Conservation (phyloP, 2,888 invertebrate species). For the Lymantria monacha region DNA sequence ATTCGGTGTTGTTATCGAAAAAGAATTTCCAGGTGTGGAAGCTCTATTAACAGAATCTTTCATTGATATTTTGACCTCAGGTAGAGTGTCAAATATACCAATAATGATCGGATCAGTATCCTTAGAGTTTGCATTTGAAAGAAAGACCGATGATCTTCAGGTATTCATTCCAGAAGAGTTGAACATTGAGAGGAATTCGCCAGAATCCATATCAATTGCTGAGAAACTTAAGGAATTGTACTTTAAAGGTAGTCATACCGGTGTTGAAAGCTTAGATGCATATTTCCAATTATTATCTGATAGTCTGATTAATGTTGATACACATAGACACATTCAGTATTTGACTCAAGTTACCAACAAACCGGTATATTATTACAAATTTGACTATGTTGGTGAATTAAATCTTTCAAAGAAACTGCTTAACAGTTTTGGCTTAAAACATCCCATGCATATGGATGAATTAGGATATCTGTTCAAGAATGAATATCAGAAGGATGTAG, state of each 20-base stretch:
- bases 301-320: constrained; percentile 49
- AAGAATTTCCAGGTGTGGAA: constrained; percentile 65
- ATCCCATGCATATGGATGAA: constrained; percentile 64
- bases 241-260: constrained; percentile 50
- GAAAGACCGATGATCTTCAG: constrained; percentile 54
- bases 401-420: constrained; percentile 48
- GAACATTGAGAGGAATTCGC: constrained; percentile 53
- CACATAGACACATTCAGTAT: constrained; percentile 62
- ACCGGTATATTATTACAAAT: constrained; percentile 67
- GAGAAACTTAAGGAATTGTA: constrained; percentile 57
- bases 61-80: constrained; percentile 59
- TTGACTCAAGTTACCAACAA: constrained; percentile 57
- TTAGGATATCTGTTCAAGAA: constrained; percentile 67
- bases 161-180: constrained; percentile 56
- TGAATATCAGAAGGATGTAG: constrained; percentile 52
- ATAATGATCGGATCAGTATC: constrained; percentile 64
- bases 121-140: constrained; percentile 50
- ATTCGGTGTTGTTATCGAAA: constrained; percentile 60
- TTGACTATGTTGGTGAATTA: constrained; percentile 66
- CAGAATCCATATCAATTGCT: constrained; percentile 50
- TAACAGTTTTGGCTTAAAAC: constrained; percentile 38
- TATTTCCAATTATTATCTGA: constrained; percentile 63
- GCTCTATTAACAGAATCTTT: constrained; percentile 60
- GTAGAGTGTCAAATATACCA: constrained; percentile 60
- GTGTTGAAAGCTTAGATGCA: constrained; percentile 49